Conservation (phyloP, 2,888 invertebrate species). For the Aquatica leii region DNA sequence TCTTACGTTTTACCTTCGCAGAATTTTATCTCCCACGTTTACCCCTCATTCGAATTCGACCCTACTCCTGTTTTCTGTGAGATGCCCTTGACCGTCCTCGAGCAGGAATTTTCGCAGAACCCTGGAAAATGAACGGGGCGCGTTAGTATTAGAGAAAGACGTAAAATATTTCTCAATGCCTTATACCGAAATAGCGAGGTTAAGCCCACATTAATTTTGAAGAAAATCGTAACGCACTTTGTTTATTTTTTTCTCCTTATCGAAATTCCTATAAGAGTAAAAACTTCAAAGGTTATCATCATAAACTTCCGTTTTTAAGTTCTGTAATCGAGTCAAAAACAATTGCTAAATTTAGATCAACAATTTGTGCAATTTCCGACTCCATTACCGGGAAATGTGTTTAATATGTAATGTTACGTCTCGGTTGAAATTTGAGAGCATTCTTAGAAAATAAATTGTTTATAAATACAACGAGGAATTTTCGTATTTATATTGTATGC, state of each 20-base stretch:
- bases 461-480: too few relatives aligned
- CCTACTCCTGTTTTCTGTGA: constrained; percentile 26
- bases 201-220: too few relatives aligned
- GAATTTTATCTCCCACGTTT: constrained; percentile 9
- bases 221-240: too few relatives aligned
- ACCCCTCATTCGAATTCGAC: constrained; percentile 16
- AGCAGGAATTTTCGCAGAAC: constrained; percentile 36
- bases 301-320: too few relatives aligned
- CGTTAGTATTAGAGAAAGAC: constrained; percentile 19
- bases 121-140: constrained; percentile 28
- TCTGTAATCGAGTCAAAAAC: too few relatives aligned
- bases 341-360: constrained; percentile 4
- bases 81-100: constrained; percentile 40
- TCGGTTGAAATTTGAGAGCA: too few relatives aligned
- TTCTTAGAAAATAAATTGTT: too few relatives aligned
- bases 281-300: too few relatives aligned
- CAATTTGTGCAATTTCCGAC: constrained; percentile 9
- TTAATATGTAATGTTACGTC: constrained; percentile 3
- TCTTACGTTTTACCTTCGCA: background rate
- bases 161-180: constrained; percentile 3
- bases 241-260: too few relatives aligned
- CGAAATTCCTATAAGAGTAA: too few relatives aligned
- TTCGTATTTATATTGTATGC: too few relatives aligned
- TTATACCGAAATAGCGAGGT: too few relatives aligned
- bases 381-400: background rate